Evolutionary conservation across 23 tunicate species (phyloP).

Genomic region (Pegea sp.): DNA sequence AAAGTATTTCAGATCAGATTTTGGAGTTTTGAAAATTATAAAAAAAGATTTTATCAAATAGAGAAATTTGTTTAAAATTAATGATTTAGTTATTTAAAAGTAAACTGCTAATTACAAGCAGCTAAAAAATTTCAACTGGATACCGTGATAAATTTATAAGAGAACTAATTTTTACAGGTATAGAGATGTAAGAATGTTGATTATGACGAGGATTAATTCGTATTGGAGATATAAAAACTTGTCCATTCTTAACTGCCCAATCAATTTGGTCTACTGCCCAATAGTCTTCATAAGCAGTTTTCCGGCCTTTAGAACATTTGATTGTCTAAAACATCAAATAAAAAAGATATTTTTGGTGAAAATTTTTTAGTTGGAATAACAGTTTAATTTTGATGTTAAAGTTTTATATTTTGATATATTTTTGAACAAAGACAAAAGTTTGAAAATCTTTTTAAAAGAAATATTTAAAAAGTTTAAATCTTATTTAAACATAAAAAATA

Average conservation of each 20-base stretch:
- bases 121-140: too few relatives aligned
- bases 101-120: too few relatives aligned
- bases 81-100: too few relatives aligned
- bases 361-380: too few relatives aligned
- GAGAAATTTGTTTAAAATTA: too few relatives aligned
- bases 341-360: background rate
- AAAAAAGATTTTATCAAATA: too few relatives aligned
- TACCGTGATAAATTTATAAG: too few relatives aligned
- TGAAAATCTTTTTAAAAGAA: background rate
- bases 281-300: conserved; percentile 8
- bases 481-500: background rate
- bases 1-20: too few relatives aligned
- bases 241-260: conserved; percentile 19
- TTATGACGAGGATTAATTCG: conserved; percentile 24
- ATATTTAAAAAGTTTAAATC: background rate
- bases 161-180: conserved; percentile 1
- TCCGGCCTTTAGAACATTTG: background rate
- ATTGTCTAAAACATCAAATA: background rate
- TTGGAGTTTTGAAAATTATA: too few relatives aligned
- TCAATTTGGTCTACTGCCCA: conserved; percentile 19
- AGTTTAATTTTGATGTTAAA: too few relatives aligned
- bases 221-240: conserved; percentile 9
- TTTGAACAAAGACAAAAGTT: too few relatives aligned
- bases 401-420: too few relatives aligned
- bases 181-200: conserved; percentile 16